phyloP scores from a whole-genome alignment of 1,140 invertebrate genomes.

The Drosophila nikananu region DNA sequence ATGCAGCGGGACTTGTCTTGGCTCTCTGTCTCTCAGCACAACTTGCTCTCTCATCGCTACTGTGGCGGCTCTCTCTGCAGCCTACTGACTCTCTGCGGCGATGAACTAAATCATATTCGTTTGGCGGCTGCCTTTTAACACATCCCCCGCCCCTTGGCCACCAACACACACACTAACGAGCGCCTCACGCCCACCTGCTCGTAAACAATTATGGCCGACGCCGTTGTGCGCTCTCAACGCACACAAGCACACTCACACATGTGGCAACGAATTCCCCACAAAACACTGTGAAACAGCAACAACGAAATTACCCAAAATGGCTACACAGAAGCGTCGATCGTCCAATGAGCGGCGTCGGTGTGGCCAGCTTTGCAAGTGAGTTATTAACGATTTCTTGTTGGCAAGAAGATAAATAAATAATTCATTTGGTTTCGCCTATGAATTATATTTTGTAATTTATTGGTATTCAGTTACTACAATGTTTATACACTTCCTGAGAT shows the following conservation, averaged over 20 bases:
- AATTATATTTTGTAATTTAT: neutral
- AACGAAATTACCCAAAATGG: constrained; percentile 79
- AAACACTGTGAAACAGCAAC: constrained; percentile 51
- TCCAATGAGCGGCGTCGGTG: constrained; percentile 65
- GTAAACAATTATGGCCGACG: constrained; percentile 83
- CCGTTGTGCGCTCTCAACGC: constrained; percentile 65
- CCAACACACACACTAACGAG: constrained; percentile 24
- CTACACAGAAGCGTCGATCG: constrained; percentile 72
- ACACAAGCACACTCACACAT: constrained; percentile 35
- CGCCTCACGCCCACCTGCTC: constrained; percentile 67
- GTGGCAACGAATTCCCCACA: constrained; percentile 47
- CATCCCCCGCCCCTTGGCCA: constrained; percentile 7
- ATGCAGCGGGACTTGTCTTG: neutral
- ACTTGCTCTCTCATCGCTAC: neutral
- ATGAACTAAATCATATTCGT: constrained; percentile 45
- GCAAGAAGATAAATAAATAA: neutral
- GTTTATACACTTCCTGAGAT: neutral
- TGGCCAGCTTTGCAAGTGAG: constrained; percentile 29
- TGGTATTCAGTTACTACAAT: too few relatives aligned
- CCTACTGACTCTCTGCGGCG: constrained; percentile 14
- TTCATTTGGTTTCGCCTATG: neutral
- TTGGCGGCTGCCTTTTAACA: constrained; percentile 57
- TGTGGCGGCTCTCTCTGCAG: neutral
- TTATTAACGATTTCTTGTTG: neutral
- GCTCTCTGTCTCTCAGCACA: neutral